A percentile compares a stretch with the other conserved stretches of the same genome.
Conservation (phyloP, 2,113 vertebrate species). For the Catharus minimus region DNA sequence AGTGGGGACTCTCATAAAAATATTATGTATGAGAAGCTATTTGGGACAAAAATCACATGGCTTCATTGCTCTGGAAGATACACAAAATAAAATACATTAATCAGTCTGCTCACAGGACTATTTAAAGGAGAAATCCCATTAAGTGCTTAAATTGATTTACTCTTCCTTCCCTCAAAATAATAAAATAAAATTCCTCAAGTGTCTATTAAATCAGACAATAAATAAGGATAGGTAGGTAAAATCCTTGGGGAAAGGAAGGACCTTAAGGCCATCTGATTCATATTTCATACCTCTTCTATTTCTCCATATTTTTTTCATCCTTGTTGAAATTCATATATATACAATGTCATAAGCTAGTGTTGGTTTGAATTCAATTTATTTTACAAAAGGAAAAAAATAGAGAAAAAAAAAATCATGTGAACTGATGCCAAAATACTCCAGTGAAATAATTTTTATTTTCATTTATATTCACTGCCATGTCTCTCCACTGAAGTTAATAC, state of each 20-base stretch:
- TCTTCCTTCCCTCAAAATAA: constrained; percentile 40
- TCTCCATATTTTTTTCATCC: constrained; percentile 19
- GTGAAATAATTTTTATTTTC: constrained; percentile 26
- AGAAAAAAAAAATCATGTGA: background rate
- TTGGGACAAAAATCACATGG: background rate
- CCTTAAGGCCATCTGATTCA: constrained; percentile 66
- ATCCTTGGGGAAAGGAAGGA: constrained; percentile 47
- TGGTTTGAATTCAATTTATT: constrained; percentile 58
- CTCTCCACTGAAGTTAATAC: constrained; percentile 51
- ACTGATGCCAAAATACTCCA: constrained; percentile 24
- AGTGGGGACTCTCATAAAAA: background rate
- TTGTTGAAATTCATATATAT: constrained; percentile 53
- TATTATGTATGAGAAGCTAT: constrained; percentile 1
- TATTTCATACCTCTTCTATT: constrained; percentile 59
- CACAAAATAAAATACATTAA: constrained; percentile 56
- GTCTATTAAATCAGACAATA: constrained; percentile 65
- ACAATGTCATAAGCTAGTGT: constrained; percentile 20
- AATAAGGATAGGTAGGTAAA: constrained; percentile 59
- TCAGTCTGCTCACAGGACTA: constrained; percentile 27
- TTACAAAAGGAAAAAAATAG: background rate
- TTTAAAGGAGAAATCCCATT: constrained; percentile 57
- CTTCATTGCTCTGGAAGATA: background rate
- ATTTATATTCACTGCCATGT: constrained; percentile 54
- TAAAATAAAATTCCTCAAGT: constrained; percentile 53
- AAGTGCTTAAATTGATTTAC: constrained; percentile 64